phyloP scores from a whole-genome alignment of 92 coral and sea anemone genomes.

The Phymanthus crucifer region DNA sequence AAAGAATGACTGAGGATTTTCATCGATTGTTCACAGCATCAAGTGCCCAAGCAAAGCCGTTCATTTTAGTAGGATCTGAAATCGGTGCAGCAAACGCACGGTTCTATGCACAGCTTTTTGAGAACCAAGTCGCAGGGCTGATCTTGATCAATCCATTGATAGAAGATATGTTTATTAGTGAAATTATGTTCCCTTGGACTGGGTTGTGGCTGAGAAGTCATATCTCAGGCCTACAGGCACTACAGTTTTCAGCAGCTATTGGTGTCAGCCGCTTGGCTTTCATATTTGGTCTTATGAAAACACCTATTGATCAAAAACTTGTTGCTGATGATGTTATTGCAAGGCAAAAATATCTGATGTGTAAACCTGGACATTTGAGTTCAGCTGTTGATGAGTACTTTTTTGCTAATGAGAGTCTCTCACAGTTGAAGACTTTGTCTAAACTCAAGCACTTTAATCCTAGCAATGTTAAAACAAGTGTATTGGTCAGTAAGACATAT shows the following conservation, averaged over 20 bases:
- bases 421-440: constrained; percentile 74
- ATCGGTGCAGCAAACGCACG: constrained; percentile 86
- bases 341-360: constrained; percentile 75
- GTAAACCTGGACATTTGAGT: constrained; percentile 88
- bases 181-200: constrained; percentile 56
- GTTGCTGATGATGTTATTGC: constrained; percentile 57
- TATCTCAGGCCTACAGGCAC: constrained; percentile 62
- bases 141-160: constrained; percentile 76
- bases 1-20: constrained; percentile 91
- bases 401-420: constrained; percentile 89
- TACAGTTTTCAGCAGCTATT: constrained; percentile 72
- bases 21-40: constrained; percentile 68
- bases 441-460: constrained; percentile 77
- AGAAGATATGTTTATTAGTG: constrained; percentile 72
- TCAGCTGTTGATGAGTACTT: constrained; percentile 85
- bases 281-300: constrained; percentile 71
- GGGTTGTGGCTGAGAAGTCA: constrained; percentile 66
- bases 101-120: constrained; percentile 86
- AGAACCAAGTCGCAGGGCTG: constrained; percentile 60
- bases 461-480: constrained; percentile 45
- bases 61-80: constrained; percentile 88
- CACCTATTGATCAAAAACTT: constrained; percentile 45
- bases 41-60: constrained; percentile 65
- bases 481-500: constrained; percentile 71
- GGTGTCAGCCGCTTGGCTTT: constrained; percentile 79